A percentile compares a stretch with the other conserved stretches of the same genome.
phyloP scores from a whole-genome alignment of 2,888 invertebrate genomes.

The Lacanobia oleracea region DNA sequence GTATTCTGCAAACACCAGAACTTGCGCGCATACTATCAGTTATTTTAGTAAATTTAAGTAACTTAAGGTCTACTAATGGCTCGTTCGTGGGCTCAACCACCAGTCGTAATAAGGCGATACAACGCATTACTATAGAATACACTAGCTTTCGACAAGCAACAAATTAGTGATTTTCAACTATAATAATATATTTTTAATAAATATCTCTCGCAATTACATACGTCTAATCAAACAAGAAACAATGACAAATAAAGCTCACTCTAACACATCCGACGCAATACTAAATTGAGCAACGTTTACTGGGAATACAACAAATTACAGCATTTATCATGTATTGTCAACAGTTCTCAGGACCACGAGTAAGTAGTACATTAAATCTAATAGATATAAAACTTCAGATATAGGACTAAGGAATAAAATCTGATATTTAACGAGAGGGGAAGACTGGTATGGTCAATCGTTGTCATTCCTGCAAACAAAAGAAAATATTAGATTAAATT shows the following conservation, averaged over 20 bases:
- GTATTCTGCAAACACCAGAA: conserved; percentile 55
- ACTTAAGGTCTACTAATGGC: conserved; percentile 46
- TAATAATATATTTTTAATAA: conserved; percentile 54
- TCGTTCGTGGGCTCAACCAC: conserved; percentile 45
- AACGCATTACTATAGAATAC: conserved; percentile 47
- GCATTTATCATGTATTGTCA: conserved; percentile 87
- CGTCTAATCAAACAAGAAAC: conserved; percentile 66
- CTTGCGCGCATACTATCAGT: conserved; percentile 30
- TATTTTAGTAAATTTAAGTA: conserved; percentile 44
- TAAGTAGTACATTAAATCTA: conserved; percentile 82
- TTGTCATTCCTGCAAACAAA: conserved; percentile 83
- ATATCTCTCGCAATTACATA: conserved; percentile 59
- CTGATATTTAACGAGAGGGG: conserved; percentile 88
- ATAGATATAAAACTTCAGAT: conserved; percentile 87
- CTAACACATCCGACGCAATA: conserved; percentile 74
- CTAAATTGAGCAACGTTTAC: conserved; percentile 88
- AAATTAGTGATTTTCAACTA: conserved; percentile 57
- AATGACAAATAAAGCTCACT: conserved; percentile 61
- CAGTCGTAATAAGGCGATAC: conserved; percentile 41
- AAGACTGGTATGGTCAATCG: conserved; percentile 89
- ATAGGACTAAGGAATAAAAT: conserved; percentile 88
- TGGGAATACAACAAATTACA: conserved; percentile 84
- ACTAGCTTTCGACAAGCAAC: conserved; percentile 60
- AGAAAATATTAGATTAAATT: conserved; percentile 34
- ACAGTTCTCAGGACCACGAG: conserved; percentile 85